Conservation (phyloP, 2,888 invertebrate genomes). For the Ochropacha duplaris region DNA sequence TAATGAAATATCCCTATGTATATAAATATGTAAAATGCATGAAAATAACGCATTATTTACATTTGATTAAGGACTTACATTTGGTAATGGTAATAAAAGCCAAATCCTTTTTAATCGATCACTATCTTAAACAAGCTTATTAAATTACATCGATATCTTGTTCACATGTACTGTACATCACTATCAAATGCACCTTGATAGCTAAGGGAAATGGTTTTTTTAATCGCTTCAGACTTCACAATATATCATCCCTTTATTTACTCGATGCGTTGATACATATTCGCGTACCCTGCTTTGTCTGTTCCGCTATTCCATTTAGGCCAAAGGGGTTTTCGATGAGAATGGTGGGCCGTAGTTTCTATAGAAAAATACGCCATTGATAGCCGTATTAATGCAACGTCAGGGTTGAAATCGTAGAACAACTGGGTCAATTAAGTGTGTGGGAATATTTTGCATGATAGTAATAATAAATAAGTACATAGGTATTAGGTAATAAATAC, state of each 20-base stretch:
- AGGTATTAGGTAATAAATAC: too few species aligned
- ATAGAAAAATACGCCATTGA: constrained; percentile 44
- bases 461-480: not conserved
- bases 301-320: constrained; percentile 48
- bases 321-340: constrained; percentile 52
- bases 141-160: constrained; percentile 25
- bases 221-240: constrained; percentile 75
- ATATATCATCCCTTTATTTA: constrained; percentile 82
- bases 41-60: too few species aligned
- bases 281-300: constrained; percentile 73
- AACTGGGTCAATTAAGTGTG: constrained; percentile 6
- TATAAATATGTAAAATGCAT: too few species aligned
- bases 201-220: constrained; percentile 78
- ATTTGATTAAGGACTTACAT: too few species aligned
- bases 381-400: constrained; percentile 42
- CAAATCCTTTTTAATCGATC: too few species aligned
- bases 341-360: constrained; percentile 39
- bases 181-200: constrained; percentile 77
- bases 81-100: too few species aligned
- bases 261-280: constrained; percentile 69
- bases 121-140: not conserved
- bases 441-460: not conserved
- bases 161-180: constrained; percentile 26
- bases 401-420: constrained; percentile 16
- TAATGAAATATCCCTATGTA: too few species aligned